These are phyloP conservation scores for Prinia subflava DNA, from an alignment of 2,113 vertebrate genomes.

Conservation along the genomic window DNA sequence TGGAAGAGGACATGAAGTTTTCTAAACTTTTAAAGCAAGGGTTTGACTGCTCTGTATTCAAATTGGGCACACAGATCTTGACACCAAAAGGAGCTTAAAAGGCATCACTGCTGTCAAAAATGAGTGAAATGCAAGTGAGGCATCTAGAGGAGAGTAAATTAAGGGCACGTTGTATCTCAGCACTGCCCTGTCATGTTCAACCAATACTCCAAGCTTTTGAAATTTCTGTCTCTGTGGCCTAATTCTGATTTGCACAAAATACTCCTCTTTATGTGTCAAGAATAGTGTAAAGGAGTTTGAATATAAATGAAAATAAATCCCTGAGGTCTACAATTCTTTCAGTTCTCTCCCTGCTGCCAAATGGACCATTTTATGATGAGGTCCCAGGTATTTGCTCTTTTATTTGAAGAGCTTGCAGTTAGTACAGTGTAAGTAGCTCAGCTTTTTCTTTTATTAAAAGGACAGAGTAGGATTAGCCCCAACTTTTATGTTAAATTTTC, in stretches of 20 bases:
- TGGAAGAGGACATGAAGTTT: background rate
- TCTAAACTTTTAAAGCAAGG: background rate
- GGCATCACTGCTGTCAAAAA: background rate
- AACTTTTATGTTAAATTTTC: background rate
- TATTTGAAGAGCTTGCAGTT: background rate
- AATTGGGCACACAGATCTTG: background rate
- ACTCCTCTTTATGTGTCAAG: background rate
- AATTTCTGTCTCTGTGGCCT: background rate
- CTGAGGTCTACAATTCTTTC: background rate
- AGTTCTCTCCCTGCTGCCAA: background rate
- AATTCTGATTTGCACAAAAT: slow-evolving; percentile 16
- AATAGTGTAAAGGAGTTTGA: background rate
- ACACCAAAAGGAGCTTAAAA: background rate
- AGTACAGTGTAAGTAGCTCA: background rate
- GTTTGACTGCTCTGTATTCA: accelerated
- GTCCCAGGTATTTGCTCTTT: background rate
- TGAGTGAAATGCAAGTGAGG: background rate
- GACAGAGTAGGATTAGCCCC: background rate
- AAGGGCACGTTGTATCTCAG: background rate
- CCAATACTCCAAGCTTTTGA: background rate
- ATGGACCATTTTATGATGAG: slow-evolving; percentile 12
- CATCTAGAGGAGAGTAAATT: background rate
- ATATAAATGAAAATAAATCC: slow-evolving; percentile 25
- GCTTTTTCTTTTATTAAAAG: background rate
- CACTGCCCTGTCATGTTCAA: background rate